phyloP scores from a whole-genome alignment of 2,113 vertebrate genomes.

The Symphodus melops region DNA sequence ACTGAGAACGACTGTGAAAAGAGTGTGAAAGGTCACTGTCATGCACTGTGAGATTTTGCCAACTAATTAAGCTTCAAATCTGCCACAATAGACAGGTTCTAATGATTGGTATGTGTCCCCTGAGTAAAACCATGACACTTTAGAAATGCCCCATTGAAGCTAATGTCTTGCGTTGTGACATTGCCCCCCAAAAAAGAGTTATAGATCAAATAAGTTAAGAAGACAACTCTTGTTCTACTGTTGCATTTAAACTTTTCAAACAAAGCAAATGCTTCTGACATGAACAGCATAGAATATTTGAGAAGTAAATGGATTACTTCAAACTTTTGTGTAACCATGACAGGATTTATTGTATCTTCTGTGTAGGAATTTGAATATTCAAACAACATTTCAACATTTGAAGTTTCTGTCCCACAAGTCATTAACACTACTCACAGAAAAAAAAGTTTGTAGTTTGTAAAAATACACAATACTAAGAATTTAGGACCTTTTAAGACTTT shows the following conservation, averaged over 20 bases:
- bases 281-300: neutral
- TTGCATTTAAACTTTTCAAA: conserved; percentile 3
- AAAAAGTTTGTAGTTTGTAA: too few relatives aligned
- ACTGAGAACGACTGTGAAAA: conserved; percentile 51
- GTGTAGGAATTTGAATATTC: too few relatives aligned
- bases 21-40: conserved; percentile 56
- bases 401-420: too few relatives aligned
- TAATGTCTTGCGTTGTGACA: conserved; percentile 21
- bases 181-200: conserved; percentile 14
- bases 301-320: neutral
- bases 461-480: too few relatives aligned
- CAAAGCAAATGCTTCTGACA: conserved; percentile 9
- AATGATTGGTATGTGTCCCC: conserved; percentile 1
- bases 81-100: conserved; percentile 28
- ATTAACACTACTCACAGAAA: too few relatives aligned
- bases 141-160: conserved; percentile 36
- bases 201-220: conserved; percentile 18
- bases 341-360: neutral
- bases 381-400: too few relatives aligned
- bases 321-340: neutral
- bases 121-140: conserved; percentile 20
- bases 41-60: conserved; percentile 36
- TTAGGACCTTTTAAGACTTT: too few relatives aligned
- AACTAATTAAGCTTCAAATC: conserved; percentile 57
- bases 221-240: conserved; percentile 8